Percentiles rank a stretch among this genome's conserved stretches.
Evolutionary conservation across 2,113 vertebrate genomes (phyloP).

Genomic region (Nymphicus hollandicus): DNA sequence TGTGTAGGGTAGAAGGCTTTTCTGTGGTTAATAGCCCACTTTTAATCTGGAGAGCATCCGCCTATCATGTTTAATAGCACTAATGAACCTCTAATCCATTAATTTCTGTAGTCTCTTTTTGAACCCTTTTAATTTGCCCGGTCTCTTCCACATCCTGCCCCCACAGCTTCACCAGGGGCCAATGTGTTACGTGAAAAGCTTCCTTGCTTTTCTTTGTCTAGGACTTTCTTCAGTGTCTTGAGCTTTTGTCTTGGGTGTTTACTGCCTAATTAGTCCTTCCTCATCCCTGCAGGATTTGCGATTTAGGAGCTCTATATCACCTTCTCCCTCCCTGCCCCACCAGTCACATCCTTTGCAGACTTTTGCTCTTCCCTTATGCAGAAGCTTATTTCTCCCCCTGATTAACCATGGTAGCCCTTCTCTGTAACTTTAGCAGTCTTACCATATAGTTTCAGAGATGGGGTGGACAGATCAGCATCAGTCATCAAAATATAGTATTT

Average conservation of each 20-base stretch:
- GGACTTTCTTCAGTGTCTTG: background rate
- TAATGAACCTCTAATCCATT: background rate
- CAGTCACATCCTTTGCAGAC: background rate
- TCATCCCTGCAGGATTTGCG: background rate
- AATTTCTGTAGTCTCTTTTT: background rate
- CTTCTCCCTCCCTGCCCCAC: background rate
- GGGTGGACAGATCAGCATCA: background rate
- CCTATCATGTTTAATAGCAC: background rate
- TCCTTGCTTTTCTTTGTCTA: background rate
- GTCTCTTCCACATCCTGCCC: background rate
- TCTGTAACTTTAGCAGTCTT: background rate
- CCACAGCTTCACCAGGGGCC: rapidly evolving
- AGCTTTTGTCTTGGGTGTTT: background rate
- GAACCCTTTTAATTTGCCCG: background rate
- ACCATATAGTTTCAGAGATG: background rate
- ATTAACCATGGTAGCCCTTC: background rate
- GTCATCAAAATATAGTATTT: background rate
- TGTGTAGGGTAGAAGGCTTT: background rate
- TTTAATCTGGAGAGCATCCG: background rate
- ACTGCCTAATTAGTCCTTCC: background rate
- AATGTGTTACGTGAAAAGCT: background rate
- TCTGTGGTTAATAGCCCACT: background rate
- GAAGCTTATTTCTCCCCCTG: background rate
- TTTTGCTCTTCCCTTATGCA: background rate
- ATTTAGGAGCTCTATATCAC: background rate